phyloP scores from a whole-genome alignment of 2,113 vertebrate genomes.

The Tachuris rubrigastra region DNA sequence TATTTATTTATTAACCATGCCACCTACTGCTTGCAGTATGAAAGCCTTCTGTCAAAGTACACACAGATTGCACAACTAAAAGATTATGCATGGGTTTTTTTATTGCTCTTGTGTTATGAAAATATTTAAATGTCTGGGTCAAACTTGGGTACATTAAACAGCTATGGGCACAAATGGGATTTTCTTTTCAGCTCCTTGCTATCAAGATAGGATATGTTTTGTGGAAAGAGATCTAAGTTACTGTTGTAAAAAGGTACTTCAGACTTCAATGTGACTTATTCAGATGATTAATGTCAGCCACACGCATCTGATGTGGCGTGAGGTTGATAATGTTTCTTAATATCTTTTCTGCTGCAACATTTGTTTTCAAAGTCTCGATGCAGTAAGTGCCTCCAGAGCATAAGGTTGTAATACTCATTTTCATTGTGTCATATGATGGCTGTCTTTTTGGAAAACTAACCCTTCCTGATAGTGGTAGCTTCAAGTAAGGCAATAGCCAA shows the following conservation, averaged over 20 bases:
- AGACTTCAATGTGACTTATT: slow-evolving; percentile 31
- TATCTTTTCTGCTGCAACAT: slow-evolving; percentile 45
- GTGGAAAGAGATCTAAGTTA: neutral
- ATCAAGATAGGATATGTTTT: neutral
- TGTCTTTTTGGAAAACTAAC: neutral
- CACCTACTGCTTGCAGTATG: slow-evolving; percentile 18
- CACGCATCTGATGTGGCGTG: neutral
- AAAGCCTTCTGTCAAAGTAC: slow-evolving; percentile 19
- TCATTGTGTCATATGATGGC: neutral
- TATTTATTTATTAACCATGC: slow-evolving; percentile 57
- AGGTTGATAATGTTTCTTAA: slow-evolving; percentile 15
- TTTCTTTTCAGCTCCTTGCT: slow-evolving; percentile 8
- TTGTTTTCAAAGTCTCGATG: slow-evolving; percentile 8
- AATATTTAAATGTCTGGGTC: slow-evolving; percentile 59
- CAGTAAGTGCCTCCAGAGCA: slow-evolving; percentile 6
- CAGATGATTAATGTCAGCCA: slow-evolving; percentile 6
- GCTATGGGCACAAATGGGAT: neutral
- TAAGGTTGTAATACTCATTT: slow-evolving; percentile 27
- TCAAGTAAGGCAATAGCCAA: slow-evolving; percentile 8
- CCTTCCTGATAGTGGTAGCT: neutral
- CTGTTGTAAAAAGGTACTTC: slow-evolving; percentile 32
- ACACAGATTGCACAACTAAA: neutral
- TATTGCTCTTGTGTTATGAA: slow-evolving; percentile 44
- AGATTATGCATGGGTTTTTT: neutral
- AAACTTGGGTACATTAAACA: slow-evolving; percentile 31